Conservation (phyloP, 2,888 invertebrate genomes). For the Drosophila fulvimacula region DNA sequence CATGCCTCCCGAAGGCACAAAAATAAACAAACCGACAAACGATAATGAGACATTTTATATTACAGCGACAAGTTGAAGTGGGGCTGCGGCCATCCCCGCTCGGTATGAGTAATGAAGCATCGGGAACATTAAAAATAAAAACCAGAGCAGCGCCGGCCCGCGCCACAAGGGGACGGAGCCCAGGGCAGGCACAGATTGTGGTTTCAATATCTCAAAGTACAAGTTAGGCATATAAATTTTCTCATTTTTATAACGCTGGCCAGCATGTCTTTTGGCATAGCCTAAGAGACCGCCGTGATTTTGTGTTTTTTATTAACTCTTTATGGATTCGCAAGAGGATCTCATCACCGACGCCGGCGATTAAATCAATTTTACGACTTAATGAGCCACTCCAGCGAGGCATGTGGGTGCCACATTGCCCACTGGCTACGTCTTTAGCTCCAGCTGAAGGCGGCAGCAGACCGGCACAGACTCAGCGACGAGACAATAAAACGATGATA, state of each 20-base stretch:
- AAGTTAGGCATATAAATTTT: constrained; percentile 72
- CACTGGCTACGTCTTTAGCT: constrained; percentile 38
- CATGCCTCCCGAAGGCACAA: constrained; percentile 19
- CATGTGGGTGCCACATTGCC: constrained; percentile 77
- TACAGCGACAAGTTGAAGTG: constrained; percentile 37
- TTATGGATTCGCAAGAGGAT: constrained; percentile 75
- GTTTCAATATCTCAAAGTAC: constrained; percentile 45
- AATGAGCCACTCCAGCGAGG: constrained; percentile 74
- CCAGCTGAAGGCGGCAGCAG: constrained; percentile 9
- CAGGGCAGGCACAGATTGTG: constrained; percentile 32
- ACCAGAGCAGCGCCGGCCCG: constrained; percentile 45
- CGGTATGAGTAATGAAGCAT: constrained; percentile 60
- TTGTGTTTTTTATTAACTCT: constrained; percentile 76
- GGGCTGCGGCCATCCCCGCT: constrained; percentile 13
- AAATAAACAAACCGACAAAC: constrained; percentile 67
- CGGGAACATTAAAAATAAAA: constrained; percentile 64
- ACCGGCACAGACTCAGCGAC: constrained; percentile 18
- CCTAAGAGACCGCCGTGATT: constrained; percentile 65
- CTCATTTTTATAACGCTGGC: constrained; percentile 63
- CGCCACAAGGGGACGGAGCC: constrained; percentile 13
- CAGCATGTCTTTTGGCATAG: constrained; percentile 42
- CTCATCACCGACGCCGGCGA: constrained; percentile 55
- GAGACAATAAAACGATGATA: constrained; percentile 73
- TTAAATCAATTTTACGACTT: constrained; percentile 78
- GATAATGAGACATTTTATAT: constrained; percentile 72